Percentiles rank a stretch among this genome's conserved stretches.
Conservation (phyloP, 1,140 invertebrate species). For the Diachasmimorpha longicaudata region DNA sequence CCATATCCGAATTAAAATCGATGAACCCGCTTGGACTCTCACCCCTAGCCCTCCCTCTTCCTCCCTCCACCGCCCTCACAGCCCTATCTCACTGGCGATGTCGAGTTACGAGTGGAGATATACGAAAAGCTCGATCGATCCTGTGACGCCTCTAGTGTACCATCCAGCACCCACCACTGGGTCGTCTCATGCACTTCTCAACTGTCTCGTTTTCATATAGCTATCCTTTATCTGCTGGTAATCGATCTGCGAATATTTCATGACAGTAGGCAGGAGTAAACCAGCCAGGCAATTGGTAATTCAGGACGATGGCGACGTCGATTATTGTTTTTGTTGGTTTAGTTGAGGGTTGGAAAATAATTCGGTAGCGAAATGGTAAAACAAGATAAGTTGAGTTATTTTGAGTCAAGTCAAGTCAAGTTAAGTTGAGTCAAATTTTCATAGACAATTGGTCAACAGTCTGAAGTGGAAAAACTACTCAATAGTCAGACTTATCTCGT, state of each 20-base stretch:
- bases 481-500: too few relatives aligned
- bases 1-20: slow-evolving; percentile 4
- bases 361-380: too few relatives aligned
- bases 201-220: background rate
- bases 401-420: too few relatives aligned
- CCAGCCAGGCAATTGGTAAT: background rate
- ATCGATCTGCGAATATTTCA: slow-evolving; percentile 9
- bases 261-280: background rate
- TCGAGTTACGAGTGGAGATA: background rate
- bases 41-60: too few relatives aligned
- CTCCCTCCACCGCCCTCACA: too few relatives aligned
- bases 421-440: too few relatives aligned
- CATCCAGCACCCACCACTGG: background rate
- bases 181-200: background rate
- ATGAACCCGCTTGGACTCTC: background rate
- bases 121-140: background rate
- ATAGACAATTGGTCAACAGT: too few relatives aligned
- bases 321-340: background rate
- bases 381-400: too few relatives aligned
- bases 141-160: background rate
- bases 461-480: too few relatives aligned
- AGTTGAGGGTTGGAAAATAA: background rate
- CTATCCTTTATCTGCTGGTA: background rate
- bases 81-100: background rate
- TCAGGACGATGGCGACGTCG: background rate